Evolutionary conservation across 2,113 vertebrate species (phyloP), one percentile per base, ranked within the genome.

Genomic region (Hystrix cristata): DNA sequence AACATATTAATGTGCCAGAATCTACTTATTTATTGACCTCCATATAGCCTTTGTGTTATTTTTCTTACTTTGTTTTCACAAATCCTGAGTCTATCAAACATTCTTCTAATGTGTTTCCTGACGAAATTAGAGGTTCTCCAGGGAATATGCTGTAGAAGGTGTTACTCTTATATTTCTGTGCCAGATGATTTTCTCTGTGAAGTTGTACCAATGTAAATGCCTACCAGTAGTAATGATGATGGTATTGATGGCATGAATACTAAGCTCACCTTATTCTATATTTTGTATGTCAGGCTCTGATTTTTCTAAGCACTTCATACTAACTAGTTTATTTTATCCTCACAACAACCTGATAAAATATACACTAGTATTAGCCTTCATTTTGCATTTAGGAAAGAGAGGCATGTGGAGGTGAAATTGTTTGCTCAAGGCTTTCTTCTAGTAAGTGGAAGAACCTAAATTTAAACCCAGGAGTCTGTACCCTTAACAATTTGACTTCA

Each of bases 21-120:
- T 76, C 60, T 59, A 43, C 72, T 86, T 60, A 69, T 83, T 87
- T 69, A 62, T 67, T 81, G 29, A 46, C 31, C 4, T 14, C 31
- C 71, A 23, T 59, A 12, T 76, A 87, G 78, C 38, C 83, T 53
- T 57, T 51, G 31, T 91, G 7, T 55, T 69, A 29, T 71, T 84
- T 91, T 91, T 53, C 25, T 79, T 74, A 76, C 43, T 80, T 92
- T 83, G 43, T 91, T 82, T 55, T 65, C 29, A 82, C 67, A 91
- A 89, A 55, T 23, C 60, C 2, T 64, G 34, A n/a, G 80, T 94
- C 72, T 84, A 7, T 88, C 25, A 79, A 80, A 23, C 71, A 19
- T 74, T 64, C 62, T 64, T 94, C 25, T 48, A 76, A 31, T 38
- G 14, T 65, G 29, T 80, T 94, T 92, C 55, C 27, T 94, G 27